Base-by-base conservation (phyloP, 1,140 invertebrate genomes). In the Carcinoscorpius rotundicauda region DNA sequence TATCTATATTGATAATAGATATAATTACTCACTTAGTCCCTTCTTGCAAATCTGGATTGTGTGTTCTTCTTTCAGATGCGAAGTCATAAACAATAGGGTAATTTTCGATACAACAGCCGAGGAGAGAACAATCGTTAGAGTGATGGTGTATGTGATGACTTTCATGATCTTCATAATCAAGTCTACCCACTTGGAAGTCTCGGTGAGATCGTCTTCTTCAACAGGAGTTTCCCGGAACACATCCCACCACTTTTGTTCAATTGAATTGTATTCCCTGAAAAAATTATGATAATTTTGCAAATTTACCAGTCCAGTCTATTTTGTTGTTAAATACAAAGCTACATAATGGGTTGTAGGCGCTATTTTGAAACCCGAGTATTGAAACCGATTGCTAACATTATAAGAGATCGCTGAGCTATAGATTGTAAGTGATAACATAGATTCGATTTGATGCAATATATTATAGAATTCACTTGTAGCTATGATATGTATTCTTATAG, bases 211-310 rank as follows among this genome's bases (percentile, higher is more conserved):
- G 76, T 93, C 89, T 72, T 86, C 84, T 75, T 91, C 91, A 64
- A 85, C 86, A 6, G 91, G 91, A 62, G 91, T 87, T 76, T 91
- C 87, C 73, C 90, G 81, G 79, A 96, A 96, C 10, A 94, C 90
- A 81, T 96, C 92, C 92, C 92, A 96, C 84, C 87, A 89, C 86
- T 93, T 93, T 65, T 88, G 91, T 8, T 69, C 62, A 29, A 29
- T 29, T 29, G 29, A 29, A 29, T 29, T 29, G 29, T 29, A 29
- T 29, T 29, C 29, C 29, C 29, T 29, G 29, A 29, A 29, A 29
- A 29, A 29, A 29, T 29, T 29, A 29, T 29, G 2, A 29, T 29
- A 29, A 29, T 29, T 29, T 29, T 29, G 2, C 29, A 29, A 29
- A 29, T 29, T 29, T 2, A 29, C 29, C 29, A 29, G 29, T 29